These are phyloP conservation scores for Dasyurus viverrinus DNA, from an alignment of 2,113 vertebrate genomes.

Conservation along the genomic window DNA sequence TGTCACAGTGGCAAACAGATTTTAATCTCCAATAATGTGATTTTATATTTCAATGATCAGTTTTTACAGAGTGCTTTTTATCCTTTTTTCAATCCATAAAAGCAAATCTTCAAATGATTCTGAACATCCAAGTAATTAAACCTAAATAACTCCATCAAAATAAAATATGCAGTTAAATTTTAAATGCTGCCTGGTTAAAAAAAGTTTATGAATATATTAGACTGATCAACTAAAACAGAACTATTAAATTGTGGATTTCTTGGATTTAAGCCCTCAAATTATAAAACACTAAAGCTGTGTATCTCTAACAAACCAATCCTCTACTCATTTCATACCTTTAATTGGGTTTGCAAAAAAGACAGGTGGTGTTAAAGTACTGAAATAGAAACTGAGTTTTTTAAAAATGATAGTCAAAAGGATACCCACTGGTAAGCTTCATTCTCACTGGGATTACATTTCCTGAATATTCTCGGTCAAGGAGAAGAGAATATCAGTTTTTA, in stretches of 20 bases:
- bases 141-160: conserved; percentile 9
- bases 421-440: conserved; percentile 81
- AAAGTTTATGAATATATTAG: neutral
- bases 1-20: conserved; percentile 34
- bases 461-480: conserved; percentile 80
- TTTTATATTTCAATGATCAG: conserved; percentile 13
- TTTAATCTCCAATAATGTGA: neutral
- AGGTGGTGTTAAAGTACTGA: conserved; percentile 82
- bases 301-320: conserved; percentile 66
- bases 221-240: conserved; percentile 59
- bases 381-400: conserved; percentile 80
- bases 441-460: conserved; percentile 83
- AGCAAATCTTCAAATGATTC: neutral
- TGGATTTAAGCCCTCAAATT: conserved; percentile 42
- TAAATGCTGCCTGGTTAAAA: conserved; percentile 29
- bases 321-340: conserved; percentile 79
- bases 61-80: conserved; percentile 41
- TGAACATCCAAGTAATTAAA: conserved; percentile 44
- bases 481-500: conserved; percentile 78
- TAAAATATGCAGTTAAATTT: conserved; percentile 18
- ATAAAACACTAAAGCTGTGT: conserved; percentile 68
- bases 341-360: conserved; percentile 82
- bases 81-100: neutral
- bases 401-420: conserved; percentile 79
- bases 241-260: conserved; percentile 40